Evolutionary conservation across 1,140 invertebrate genomes (phyloP).

Genomic region (Sitophilus oryzae): DNA sequence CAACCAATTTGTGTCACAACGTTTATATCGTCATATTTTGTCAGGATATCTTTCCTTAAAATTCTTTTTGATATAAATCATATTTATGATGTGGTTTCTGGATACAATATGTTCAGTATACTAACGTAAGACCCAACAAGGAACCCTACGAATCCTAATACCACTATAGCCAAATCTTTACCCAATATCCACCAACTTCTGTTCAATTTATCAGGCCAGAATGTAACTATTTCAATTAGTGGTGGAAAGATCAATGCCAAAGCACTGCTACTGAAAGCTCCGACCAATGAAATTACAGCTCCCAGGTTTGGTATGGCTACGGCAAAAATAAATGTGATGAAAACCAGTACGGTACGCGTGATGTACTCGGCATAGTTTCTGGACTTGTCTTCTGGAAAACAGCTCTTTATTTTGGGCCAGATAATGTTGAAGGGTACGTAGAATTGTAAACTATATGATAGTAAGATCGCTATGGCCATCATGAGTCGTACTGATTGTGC

Average conservation of each 20-base stretch:
- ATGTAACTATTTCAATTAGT: slow-evolving; percentile 80
- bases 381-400: slow-evolving; percentile 53
- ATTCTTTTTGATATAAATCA: too few relatives aligned
- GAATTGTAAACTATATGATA: slow-evolving; percentile 85
- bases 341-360: slow-evolving; percentile 64
- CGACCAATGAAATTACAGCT: slow-evolving; percentile 84
- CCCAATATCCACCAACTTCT: slow-evolving; percentile 56
- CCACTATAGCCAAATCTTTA: slow-evolving; percentile 66
- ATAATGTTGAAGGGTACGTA: slow-evolving; percentile 89
- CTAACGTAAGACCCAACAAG: slow-evolving; percentile 74
- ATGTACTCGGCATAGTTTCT: slow-evolving; percentile 60
- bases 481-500: slow-evolving; percentile 73
- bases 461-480: slow-evolving; percentile 81
- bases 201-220: slow-evolving; percentile 61
- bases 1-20: too few relatives aligned
- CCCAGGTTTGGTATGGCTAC: slow-evolving; percentile 80
- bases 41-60: too few relatives aligned
- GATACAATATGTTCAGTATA: slow-evolving; percentile 57
- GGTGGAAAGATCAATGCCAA: slow-evolving; percentile 88
- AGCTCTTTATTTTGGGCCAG: slow-evolving; percentile 65
- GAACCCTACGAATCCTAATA: slow-evolving; percentile 72
- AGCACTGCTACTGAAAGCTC: slow-evolving; percentile 82
- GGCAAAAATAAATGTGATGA: slow-evolving; percentile 77
- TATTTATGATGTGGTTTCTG: slow-evolving; percentile 26
- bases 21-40: too few relatives aligned